Evolutionary conservation across 2,113 vertebrate species (phyloP).

Genomic region (Mobula birostris): DNA sequence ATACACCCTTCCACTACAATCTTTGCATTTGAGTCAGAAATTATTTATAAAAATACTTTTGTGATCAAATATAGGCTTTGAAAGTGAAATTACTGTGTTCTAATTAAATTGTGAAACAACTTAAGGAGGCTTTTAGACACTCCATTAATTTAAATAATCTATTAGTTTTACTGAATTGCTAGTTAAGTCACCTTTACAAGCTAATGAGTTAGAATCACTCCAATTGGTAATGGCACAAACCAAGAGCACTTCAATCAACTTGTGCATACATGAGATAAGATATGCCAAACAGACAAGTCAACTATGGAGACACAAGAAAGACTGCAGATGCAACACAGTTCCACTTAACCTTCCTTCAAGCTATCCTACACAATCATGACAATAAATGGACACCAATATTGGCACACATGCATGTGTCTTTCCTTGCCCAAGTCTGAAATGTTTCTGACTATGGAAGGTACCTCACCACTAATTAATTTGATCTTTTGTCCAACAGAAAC

Average conservation of each 20-base stretch:
- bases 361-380: background rate
- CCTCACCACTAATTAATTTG: background rate
- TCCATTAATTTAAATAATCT: background rate
- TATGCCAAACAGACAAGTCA: too few relatives aligned
- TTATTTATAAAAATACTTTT: background rate
- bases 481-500: background rate
- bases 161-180: background rate
- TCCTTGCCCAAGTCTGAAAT: background rate
- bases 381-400: background rate
- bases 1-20: background rate
- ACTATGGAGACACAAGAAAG: background rate
- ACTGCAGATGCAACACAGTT: background rate
- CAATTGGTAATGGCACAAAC: background rate
- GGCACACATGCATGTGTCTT: background rate
- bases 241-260: background rate
- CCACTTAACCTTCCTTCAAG: background rate
- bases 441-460: background rate
- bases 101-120: background rate
- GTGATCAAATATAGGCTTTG: background rate
- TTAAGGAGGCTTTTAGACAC: background rate
- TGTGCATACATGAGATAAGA: background rate
- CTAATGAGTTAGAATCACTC: background rate
- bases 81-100: background rate
- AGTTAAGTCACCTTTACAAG: background rate
- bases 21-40: background rate